Evolutionary conservation across 2,888 invertebrate genomes (phyloP).

Genomic region (Pachycephus smyrnensis): DNA sequence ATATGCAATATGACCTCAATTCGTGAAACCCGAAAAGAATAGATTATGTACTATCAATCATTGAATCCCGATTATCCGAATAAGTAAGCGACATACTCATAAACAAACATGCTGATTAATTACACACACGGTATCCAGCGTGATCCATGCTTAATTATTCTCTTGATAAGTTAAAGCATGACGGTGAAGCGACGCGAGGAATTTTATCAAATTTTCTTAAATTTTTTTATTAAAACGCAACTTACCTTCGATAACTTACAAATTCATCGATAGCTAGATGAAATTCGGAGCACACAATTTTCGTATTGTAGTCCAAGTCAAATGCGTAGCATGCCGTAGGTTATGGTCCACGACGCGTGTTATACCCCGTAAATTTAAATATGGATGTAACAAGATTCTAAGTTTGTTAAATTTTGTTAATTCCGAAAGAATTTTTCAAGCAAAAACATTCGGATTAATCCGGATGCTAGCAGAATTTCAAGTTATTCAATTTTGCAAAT

Average conservation of each 20-base stretch:
- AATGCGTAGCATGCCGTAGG: not conserved
- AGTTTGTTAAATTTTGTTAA: not conserved
- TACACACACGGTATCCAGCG: not conserved
- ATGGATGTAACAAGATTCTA: not conserved
- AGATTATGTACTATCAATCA: not conserved
- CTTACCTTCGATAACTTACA: not conserved
- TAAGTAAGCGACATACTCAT: not conserved
- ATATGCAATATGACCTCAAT: not conserved
- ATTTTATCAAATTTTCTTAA: not conserved
- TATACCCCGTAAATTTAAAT: not conserved
- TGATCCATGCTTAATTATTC: not conserved
- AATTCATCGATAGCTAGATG: not conserved
- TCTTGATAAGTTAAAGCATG: not conserved
- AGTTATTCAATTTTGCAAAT: not conserved
- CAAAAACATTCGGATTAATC: not conserved
- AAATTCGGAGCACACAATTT: not conserved
- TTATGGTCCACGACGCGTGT: not conserved
- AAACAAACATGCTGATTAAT: not conserved
- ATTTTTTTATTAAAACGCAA: not conserved
- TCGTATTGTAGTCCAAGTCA: not conserved
- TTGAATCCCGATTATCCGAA: not conserved
- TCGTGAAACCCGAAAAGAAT: not conserved
- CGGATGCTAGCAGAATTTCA: not conserved
- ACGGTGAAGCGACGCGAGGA: not conserved
- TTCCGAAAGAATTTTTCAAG: not conserved